phyloP scores from a whole-genome alignment of 1,140 invertebrate species.

The Argopecten irradians region DNA sequence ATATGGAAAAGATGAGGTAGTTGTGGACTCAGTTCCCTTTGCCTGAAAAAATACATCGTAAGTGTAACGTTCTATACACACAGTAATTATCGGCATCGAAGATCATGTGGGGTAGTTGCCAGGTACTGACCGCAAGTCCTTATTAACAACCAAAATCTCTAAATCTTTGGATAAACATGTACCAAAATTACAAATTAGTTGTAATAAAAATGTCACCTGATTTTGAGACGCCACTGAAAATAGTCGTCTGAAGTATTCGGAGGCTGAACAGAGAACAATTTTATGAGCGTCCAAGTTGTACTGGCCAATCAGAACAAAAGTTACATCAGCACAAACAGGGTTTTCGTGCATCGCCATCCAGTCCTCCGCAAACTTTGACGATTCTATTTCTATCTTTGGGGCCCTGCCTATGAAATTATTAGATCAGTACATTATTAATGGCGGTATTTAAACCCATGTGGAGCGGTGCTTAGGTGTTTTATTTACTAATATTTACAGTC shows the following conservation, averaged over 20 bases:
- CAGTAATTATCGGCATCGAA: too few relatives aligned
- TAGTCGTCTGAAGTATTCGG: slow-evolving; percentile 64
- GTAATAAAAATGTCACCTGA: not conserved
- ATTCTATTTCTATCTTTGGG: slow-evolving; percentile 68
- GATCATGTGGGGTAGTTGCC: too few relatives aligned
- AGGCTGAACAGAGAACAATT: slow-evolving; percentile 67
- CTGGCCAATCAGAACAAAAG: slow-evolving; percentile 61
- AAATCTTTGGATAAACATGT: too few relatives aligned
- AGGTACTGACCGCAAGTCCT: too few relatives aligned
- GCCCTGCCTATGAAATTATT: slow-evolving; percentile 62
- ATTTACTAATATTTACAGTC: too few relatives aligned
- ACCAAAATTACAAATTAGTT: not conserved
- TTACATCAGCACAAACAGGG: slow-evolving; percentile 66
- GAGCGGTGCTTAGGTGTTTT: too few relatives aligned
- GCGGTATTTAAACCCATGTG: too few relatives aligned
- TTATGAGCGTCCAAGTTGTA: slow-evolving; percentile 65
- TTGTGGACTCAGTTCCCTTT: too few relatives aligned
- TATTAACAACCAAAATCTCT: too few relatives aligned
- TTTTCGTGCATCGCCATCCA: slow-evolving; percentile 66
- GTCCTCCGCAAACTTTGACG: slow-evolving; percentile 68
- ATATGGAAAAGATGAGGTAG: too few relatives aligned
- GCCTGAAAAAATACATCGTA: too few relatives aligned
- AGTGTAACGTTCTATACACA: too few relatives aligned
- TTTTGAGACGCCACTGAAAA: slow-evolving; percentile 36
- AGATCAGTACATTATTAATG: not conserved